Percentiles rank a stretch among this genome's conserved stretches.
These are phyloP conservation scores for Smutsia temminckii DNA, from an alignment of 2,797 vertebrate genomes.

Conservation along the genomic window DNA sequence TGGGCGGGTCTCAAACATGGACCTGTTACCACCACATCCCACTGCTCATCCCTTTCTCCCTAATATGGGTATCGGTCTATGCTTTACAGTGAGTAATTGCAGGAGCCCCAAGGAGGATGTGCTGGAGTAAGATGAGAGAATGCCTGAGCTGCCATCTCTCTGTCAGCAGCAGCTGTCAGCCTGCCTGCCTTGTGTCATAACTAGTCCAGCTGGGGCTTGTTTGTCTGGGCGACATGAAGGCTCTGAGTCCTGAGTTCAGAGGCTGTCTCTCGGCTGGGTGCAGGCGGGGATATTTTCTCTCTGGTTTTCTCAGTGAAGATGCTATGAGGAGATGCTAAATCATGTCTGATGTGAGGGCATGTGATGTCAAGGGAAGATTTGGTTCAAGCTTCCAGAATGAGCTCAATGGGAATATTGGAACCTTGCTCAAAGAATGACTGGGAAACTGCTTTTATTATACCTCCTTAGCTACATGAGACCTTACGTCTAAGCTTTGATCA, in stretches of 20 bases:
- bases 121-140: background rate
- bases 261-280: background rate
- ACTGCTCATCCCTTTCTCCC: background rate
- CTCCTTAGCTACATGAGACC: background rate
- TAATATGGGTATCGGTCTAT: background rate
- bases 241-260: background rate
- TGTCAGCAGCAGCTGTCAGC: background rate
- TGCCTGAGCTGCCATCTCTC: background rate
- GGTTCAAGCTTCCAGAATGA: constrained; percentile 61
- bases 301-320: constrained; percentile 33
- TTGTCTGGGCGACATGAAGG: background rate
- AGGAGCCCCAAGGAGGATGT: background rate
- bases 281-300: constrained; percentile 48
- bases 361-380: constrained; percentile 49
- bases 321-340: constrained; percentile 26
- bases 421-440: constrained; percentile 12
- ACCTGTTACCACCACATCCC: background rate
- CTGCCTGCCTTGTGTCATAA: background rate
- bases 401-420: constrained; percentile 47
- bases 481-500: constrained; percentile 30
- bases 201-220: background rate
- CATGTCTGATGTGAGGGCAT: constrained; percentile 31
- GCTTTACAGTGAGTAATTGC: background rate
- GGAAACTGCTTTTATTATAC: constrained; percentile 10
- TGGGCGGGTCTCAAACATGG: background rate